phyloP scores from a whole-genome alignment of 2,888 invertebrate genomes.

The Cryptocephalus moraei region DNA sequence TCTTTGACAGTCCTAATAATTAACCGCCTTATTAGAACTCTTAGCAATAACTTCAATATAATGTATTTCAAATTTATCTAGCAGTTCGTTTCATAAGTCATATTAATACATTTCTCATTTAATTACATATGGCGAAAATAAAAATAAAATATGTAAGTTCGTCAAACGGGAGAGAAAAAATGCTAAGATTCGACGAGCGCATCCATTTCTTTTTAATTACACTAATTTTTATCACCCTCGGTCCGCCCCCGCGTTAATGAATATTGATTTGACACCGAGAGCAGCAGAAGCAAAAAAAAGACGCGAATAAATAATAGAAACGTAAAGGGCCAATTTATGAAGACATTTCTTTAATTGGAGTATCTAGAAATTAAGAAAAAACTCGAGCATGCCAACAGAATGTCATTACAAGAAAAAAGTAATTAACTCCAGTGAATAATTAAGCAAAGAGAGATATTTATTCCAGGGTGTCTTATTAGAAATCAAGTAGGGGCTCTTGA shows the following conservation, averaged over 20 bases:
- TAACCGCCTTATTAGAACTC: too few species aligned
- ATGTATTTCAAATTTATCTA: too few species aligned
- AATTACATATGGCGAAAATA: too few species aligned
- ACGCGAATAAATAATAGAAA: slow-evolving; percentile 22
- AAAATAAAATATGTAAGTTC: too few species aligned
- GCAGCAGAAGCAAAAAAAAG: slow-evolving; percentile 9
- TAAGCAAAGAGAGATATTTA: slow-evolving; percentile 21
- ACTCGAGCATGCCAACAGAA: slow-evolving; percentile 21
- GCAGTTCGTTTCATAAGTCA: too few species aligned
- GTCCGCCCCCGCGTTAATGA: slow-evolving; percentile 6
- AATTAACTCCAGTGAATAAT: slow-evolving; percentile 29
- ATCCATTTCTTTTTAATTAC: not conserved
- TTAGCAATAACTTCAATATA: too few species aligned
- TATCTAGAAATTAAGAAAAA: slow-evolving; percentile 29
- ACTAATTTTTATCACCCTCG: not conserved
- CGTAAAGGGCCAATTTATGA: slow-evolving; percentile 25
- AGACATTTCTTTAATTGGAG: slow-evolving; percentile 28
- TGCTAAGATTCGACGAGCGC: too few species aligned
- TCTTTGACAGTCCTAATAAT: too few species aligned
- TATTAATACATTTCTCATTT: too few species aligned
- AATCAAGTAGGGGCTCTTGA: slow-evolving; percentile 12
- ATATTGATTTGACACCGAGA: slow-evolving; percentile 16
- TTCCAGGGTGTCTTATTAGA: slow-evolving; percentile 17
- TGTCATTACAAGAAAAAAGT: slow-evolving; percentile 29
- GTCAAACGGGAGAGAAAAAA: too few species aligned